Evolutionary conservation across 2,888 invertebrate species (phyloP).

Genomic region (Baronia brevicornis): DNA sequence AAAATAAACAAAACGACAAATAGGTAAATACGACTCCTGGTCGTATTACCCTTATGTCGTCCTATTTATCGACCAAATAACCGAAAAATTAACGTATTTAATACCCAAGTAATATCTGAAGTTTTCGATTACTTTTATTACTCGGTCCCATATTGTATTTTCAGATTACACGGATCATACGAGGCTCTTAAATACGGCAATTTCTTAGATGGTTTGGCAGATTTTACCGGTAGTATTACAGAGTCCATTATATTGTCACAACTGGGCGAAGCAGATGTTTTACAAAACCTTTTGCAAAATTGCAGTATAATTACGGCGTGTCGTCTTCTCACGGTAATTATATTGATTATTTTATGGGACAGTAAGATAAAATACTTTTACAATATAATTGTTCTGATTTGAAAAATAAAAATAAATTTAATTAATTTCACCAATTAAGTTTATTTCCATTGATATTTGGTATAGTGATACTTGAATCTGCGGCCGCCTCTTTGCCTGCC

Average conservation of each 20-base stretch:
- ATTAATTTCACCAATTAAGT: no score
- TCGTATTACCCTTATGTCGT: no score
- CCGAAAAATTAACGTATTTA: neutral
- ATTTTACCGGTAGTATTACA: constrained; percentile 92
- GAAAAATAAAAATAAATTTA: no score
- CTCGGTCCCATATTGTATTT: constrained; percentile 3
- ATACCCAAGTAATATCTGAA: no score
- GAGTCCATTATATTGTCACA: constrained; percentile 85
- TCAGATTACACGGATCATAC: constrained; percentile 92
- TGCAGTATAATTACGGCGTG: constrained; percentile 88
- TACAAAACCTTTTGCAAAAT: constrained; percentile 83
- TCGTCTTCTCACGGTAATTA: constrained; percentile 38
- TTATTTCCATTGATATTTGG: no score
- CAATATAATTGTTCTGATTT: constrained; percentile 10
- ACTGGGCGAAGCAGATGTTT: constrained; percentile 80
- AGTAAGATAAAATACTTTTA: no score
- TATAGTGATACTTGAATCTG: no score
- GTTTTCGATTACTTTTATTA: no score
- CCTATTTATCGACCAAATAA: no score
- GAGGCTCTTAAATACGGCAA: constrained; percentile 96
- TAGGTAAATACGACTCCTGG: no score
- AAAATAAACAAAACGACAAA: no score
- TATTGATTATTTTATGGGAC: neutral
- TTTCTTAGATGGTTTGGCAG: constrained; percentile 88
- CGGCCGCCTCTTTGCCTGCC: no score